Evolutionary conservation across 2,797 vertebrate genomes (phyloP).

Genomic region (Molossus molossus): DNA sequence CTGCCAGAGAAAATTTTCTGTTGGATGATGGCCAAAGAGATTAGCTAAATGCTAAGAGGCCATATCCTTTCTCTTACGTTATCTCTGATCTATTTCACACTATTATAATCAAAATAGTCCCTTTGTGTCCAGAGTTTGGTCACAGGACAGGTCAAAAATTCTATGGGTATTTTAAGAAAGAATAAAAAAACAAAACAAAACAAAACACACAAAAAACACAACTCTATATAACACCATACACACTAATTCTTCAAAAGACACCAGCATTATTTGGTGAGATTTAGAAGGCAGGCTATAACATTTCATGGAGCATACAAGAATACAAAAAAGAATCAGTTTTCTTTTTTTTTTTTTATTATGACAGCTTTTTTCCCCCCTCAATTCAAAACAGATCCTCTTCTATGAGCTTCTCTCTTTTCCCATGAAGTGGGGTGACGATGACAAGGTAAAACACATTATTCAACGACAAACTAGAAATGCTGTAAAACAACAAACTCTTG

Average conservation of each 20-base stretch:
- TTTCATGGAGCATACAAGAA: constrained; percentile 84
- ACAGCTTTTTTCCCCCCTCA: constrained; percentile 8
- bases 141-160: constrained; percentile 77
- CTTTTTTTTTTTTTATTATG: constrained; percentile 57
- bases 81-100: constrained; percentile 86
- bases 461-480: background rate
- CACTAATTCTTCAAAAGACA: constrained; percentile 73
- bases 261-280: constrained; percentile 73
- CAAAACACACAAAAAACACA: background rate
- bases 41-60: constrained; percentile 83
- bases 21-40: constrained; percentile 88
- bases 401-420: background rate
- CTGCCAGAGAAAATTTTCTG: constrained; percentile 87
- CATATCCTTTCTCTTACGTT: constrained; percentile 86
- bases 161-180: constrained; percentile 81
- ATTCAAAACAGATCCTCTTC: constrained; percentile 73
- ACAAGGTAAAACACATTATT: constrained; percentile 26
- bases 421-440: background rate
- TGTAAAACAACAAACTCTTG: background rate
- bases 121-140: constrained; percentile 84
- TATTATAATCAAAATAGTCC: constrained; percentile 86
- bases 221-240: constrained; percentile 64
- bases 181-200: constrained; percentile 28
- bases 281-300: constrained; percentile 79
- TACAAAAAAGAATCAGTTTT: constrained; percentile 77